Percentiles rank a stretch among this genome's conserved stretches.
These are phyloP conservation scores for Tenualosa thibaudeaui DNA, from an alignment of 2,797 vertebrate genomes.

Conservation along the genomic window DNA sequence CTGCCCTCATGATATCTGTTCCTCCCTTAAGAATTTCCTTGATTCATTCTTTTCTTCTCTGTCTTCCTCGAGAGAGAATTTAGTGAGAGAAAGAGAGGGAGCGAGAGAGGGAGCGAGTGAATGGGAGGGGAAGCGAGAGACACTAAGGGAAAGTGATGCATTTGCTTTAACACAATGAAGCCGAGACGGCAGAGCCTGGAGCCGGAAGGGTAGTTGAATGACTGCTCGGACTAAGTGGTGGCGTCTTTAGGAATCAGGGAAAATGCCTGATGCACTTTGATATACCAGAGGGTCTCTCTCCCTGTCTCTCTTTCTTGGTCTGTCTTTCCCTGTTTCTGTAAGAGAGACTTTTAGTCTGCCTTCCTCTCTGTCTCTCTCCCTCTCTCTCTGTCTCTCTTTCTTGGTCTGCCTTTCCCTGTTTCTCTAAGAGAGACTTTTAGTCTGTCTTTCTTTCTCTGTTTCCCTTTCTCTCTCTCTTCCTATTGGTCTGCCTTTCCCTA, in stretches of 20 bases:
- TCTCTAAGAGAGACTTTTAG: background rate
- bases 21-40: background rate
- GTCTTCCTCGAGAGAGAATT: slow-evolving; percentile 16
- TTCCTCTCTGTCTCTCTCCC: background rate
- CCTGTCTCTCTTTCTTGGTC: background rate
- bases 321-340: background rate
- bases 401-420: background rate
- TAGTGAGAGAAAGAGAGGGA: background rate
- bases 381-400: slow-evolving; percentile 19
- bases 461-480: background rate
- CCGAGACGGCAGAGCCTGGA: background rate
- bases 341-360: background rate
- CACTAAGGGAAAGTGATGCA: slow-evolving; percentile 12
- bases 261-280: slow-evolving; percentile 16
- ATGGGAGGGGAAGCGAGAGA: background rate
- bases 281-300: slow-evolving; percentile 3
- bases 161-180: slow-evolving; percentile 12
- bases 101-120: background rate
- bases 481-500: background rate
- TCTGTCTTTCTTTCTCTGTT: background rate
- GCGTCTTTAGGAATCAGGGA: background rate
- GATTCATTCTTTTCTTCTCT: background rate
- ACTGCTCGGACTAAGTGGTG: slow-evolving; percentile 13
- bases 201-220: slow-evolving; percentile 1
- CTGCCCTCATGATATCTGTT: background rate